Conservation (phyloP, 2,797 vertebrate genomes). For the Philypnodon macrostomus region DNA sequence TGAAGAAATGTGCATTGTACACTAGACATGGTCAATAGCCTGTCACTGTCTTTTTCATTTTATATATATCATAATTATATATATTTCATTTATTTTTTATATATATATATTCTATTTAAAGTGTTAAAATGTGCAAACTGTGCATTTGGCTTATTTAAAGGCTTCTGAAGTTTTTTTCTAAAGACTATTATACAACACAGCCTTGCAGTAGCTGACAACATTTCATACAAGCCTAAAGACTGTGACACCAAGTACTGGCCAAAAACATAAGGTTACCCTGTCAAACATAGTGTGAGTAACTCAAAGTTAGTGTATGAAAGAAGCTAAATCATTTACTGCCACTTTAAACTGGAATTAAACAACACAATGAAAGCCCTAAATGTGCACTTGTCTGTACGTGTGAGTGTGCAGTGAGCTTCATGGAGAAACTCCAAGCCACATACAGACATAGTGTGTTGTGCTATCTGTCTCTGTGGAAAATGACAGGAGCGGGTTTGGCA, state of each 20-base stretch:
- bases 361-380: constrained; percentile 22
- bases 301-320: constrained; percentile 17
- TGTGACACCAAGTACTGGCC: not conserved
- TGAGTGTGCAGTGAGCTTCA: constrained; percentile 38
- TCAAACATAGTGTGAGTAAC: constrained; percentile 20
- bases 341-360: constrained; percentile 31
- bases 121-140: no score
- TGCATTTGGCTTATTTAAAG: no score
- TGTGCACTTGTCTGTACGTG: constrained; percentile 25
- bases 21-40: no score
- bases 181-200: no score
- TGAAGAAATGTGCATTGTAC: no score
- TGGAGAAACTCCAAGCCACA: constrained; percentile 55
- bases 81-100: no score
- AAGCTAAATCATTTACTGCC: constrained; percentile 16
- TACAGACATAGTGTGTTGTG: constrained; percentile 2
- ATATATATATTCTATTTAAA: no score
- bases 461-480: constrained; percentile 45
- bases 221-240: not conserved
- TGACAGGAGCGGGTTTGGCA: constrained; percentile 48
- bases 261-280: constrained; percentile 3
- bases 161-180: no score
- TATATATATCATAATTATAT: no score
- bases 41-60: no score
- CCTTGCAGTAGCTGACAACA: constrained; percentile 2